Evolutionary conservation across 2,797 vertebrate species (phyloP).

Genomic region (Ctenopoma multispine): DNA sequence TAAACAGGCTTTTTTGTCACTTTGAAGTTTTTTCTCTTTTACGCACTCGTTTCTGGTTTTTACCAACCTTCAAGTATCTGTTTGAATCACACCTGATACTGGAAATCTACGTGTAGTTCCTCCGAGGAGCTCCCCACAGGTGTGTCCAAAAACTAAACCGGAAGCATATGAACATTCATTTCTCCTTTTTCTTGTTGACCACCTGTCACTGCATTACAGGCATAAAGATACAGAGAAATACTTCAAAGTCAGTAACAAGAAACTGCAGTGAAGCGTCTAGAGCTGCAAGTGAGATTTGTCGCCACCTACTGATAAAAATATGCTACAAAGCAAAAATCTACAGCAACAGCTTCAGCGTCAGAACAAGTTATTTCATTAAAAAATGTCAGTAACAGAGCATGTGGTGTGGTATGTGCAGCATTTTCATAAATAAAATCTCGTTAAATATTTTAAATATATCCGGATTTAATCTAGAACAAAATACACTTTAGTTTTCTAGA

Average conservation of each 20-base stretch:
- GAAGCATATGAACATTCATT: slow-evolving; percentile 41
- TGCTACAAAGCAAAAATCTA: too few relatives aligned
- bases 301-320: slow-evolving; percentile 61
- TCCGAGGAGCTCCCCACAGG: slow-evolving; percentile 75
- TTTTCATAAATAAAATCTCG: background rate
- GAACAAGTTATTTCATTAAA: too few relatives aligned
- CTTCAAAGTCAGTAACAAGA: background rate
- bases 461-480: too few relatives aligned
- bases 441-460: background rate
- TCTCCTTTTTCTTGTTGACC: slow-evolving; percentile 46
- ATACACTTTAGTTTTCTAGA: background rate
- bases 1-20: slow-evolving; percentile 7
- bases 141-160: slow-evolving; percentile 64
- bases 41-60: background rate
- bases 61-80: background rate
- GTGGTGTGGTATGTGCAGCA: too few relatives aligned
- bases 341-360: too few relatives aligned
- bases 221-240: background rate
- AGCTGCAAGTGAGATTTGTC: slow-evolving; percentile 14
- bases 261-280: background rate
- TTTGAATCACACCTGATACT: slow-evolving; percentile 15
- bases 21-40: background rate
- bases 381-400: too few relatives aligned
- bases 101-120: slow-evolving; percentile 29
- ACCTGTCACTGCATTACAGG: background rate